These are phyloP conservation scores for Scartelaos histophorus DNA, from an alignment of 2,113 vertebrate species.

Conservation along the genomic window DNA sequence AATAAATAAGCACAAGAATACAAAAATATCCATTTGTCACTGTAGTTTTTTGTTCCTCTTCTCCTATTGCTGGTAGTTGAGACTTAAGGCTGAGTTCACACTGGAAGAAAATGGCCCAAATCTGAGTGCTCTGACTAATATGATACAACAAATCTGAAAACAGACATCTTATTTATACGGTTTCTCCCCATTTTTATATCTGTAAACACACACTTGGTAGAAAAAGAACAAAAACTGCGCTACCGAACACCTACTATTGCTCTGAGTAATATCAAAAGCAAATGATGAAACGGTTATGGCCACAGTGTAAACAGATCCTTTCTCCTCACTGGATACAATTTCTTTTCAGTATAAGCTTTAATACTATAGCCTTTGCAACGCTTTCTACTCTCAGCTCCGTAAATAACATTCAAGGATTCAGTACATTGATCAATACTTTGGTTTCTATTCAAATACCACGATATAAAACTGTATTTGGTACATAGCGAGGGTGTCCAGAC, in stretches of 20 bases:
- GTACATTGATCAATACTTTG: neutral
- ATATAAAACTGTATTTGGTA: neutral
- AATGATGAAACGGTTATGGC: neutral
- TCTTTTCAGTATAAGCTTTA: no score
- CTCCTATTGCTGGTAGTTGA: slow-evolving; percentile 75
- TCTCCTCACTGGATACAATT: no score
- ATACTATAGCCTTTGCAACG: no score
- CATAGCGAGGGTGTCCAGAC: no score
- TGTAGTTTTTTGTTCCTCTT: slow-evolving; percentile 69
- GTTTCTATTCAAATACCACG: neutral
- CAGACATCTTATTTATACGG: neutral
- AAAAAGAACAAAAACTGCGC: no score
- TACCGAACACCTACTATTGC: neutral
- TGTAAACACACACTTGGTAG: no score
- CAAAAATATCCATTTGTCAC: slow-evolving; percentile 89
- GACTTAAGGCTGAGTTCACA: slow-evolving; percentile 40
- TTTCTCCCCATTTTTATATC: no score
- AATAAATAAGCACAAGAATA: slow-evolving; percentile 82
- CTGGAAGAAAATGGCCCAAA: neutral
- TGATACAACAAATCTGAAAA: neutral
- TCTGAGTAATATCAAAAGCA: neutral
- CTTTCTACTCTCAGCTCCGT: neutral
- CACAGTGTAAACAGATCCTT: neutral
- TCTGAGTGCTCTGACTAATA: neutral
- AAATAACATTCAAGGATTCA: neutral